Conservation (phyloP, 2,888 invertebrate species). For the Tryphoninae sp. region DNA sequence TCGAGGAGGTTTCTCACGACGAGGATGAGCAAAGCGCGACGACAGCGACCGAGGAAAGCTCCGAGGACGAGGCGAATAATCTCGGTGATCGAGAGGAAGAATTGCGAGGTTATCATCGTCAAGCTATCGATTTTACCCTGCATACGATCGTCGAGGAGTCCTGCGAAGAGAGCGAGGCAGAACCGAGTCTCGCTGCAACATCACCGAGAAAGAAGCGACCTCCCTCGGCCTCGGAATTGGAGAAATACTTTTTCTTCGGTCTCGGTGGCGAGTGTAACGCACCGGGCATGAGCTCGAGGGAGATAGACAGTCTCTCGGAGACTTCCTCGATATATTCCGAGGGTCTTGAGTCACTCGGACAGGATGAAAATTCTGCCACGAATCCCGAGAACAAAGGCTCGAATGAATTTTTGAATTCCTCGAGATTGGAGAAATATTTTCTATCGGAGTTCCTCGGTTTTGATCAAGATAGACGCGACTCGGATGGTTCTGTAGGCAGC, state of each 20-base stretch:
- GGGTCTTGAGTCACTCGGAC: constrained; percentile 88
- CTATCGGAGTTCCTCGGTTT: constrained; percentile 93
- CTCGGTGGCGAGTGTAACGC: constrained; percentile 89
- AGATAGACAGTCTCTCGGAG: constrained; percentile 86
- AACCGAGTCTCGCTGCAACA: constrained; percentile 82
- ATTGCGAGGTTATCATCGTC: constrained; percentile 90
- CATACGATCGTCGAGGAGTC: constrained; percentile 97
- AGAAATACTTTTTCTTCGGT: constrained; percentile 95
- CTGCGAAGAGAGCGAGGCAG: constrained; percentile 95
- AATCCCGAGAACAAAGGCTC: constrained; percentile 84
- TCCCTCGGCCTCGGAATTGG: constrained; percentile 91
- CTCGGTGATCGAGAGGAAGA: constrained; percentile 89
- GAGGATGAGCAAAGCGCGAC: constrained; percentile 86
- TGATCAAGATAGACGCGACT: constrained; percentile 88
- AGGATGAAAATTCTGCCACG: constrained; percentile 81
- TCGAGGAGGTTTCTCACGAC: constrained; percentile 92
- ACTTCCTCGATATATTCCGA: constrained; percentile 94
- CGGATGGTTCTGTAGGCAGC: constrained; percentile 94
- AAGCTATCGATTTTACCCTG: constrained; percentile 93
- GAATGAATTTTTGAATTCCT: constrained; percentile 85
- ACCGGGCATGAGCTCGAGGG: constrained; percentile 81
- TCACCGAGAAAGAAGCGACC: constrained; percentile 85
- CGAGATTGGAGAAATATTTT: constrained; percentile 93
- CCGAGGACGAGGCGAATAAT: constrained; percentile 86
- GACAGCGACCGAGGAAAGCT: constrained; percentile 87